A percentile compares a stretch with the other conserved stretches of the same genome.
Evolutionary conservation across 2,797 vertebrate species (phyloP).

Genomic region (Bradypodion ventrale): DNA sequence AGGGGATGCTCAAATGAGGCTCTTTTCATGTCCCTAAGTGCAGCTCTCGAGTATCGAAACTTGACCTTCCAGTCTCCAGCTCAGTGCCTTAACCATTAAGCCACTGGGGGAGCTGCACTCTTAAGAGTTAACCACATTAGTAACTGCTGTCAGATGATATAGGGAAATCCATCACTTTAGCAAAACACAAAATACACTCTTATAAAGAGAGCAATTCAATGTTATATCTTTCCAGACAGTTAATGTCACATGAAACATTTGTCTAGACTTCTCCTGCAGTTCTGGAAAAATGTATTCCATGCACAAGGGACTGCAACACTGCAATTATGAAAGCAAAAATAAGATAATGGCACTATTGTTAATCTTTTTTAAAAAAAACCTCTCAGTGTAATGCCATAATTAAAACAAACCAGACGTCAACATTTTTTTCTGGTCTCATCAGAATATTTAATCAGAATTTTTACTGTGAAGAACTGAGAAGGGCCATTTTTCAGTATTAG

Average conservation of each 20-base stretch:
- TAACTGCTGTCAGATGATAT: background rate
- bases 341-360: background rate
- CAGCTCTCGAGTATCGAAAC: too few relatives aligned
- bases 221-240: background rate
- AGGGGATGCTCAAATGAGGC: too few relatives aligned
- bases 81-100: too few relatives aligned
- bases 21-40: too few relatives aligned
- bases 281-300: background rate
- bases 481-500: background rate
- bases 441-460: background rate
- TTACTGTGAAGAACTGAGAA: background rate
- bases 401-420: background rate
- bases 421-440: background rate
- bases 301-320: background rate
- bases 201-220: background rate
- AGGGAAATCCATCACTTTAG: background rate
- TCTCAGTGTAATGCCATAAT: background rate
- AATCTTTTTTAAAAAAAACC: background rate
- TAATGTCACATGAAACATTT: background rate
- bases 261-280: background rate
- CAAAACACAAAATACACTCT: background rate
- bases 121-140: background rate
- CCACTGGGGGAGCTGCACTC: too few relatives aligned
- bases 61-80: too few relatives aligned
- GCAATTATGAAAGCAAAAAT: background rate